Base-by-base conservation (phyloP, 53 echinoderm and acorn worm genomes). In the Luidia sarsii region DNA sequence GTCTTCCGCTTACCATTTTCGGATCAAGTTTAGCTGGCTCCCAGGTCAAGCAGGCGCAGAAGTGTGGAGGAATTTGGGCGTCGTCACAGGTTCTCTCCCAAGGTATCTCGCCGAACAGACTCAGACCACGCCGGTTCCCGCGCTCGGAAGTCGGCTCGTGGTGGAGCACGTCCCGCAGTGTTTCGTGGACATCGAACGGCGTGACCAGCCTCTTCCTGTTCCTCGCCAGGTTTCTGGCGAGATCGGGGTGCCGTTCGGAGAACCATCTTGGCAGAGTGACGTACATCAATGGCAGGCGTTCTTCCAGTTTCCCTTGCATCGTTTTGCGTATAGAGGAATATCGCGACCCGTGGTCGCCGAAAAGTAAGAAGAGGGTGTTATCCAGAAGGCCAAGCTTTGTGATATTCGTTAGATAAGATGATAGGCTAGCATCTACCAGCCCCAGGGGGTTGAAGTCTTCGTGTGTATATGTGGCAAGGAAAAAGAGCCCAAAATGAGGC, bases 291-390 rank as follows among this genome's bases (percentile, higher is more conserved):
- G 88, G 88, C 15, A 88, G 66, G 2, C 88, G 73, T 25, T 88
- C 88, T 71, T 88, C 88, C 7, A 88, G 68, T 50, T 82, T 88
- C 38, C 88, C 88, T 50, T 88, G 88, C 29, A 88, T 24, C 5
- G 88, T 48, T 9, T 73, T 20, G 18, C 88, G 83, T 15, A 88
- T 83, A 10, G 45, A 31, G 6, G 74, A 66, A 39, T 88, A 88
- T n/a, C 88, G 65, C 2, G 88, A 54, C 11, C 88, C 88, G 55
- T 88, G 88, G 61, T 88, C 88, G 16, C 88, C 66, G 23, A 75
- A 60, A 41, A 88, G 31, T 27, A 80, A 33, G 16, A 88, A 57
- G 14, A 88, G 16, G 21, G 88, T 88, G 38, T 88, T 88, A 25
- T 88, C 72, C 6, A 88, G 57, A 5, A 64, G 50, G 27, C 72